Evolutionary conservation across 2,113 vertebrate genomes (phyloP).

Genomic region (Mormyrus iriodes): DNA sequence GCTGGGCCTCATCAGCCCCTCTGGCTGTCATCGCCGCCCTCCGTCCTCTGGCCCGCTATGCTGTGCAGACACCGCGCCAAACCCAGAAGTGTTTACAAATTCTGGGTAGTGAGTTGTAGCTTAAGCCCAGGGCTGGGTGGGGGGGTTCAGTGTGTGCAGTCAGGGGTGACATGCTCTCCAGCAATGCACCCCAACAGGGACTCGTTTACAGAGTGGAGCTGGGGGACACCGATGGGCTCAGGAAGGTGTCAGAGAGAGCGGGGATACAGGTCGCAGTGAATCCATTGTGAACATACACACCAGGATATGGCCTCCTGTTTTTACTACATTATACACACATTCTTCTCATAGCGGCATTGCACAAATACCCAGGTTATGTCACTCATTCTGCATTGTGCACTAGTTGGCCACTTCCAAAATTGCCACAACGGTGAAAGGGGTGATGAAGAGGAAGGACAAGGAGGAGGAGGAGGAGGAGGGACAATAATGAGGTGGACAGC

Average conservation of each 20-base stretch:
- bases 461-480: background rate
- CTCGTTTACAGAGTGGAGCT: background rate
- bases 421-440: background rate
- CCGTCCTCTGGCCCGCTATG: background rate
- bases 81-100: constrained; percentile 20
- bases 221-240: background rate
- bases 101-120: background rate
- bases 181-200: background rate
- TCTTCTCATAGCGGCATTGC: background rate
- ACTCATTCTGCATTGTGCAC: background rate
- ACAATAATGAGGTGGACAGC: background rate
- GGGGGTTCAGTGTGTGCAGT: background rate
- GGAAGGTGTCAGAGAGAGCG: background rate
- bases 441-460: background rate
- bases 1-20: background rate
- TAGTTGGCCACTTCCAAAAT: background rate
- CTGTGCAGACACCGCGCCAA: background rate
- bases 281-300: constrained; percentile 2
- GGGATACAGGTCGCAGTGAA: background rate
- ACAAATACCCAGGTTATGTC: background rate
- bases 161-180: background rate
- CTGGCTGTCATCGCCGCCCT: background rate
- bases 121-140: background rate
- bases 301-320: background rate
- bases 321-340: background rate